These are phyloP conservation scores for Teleogryllus oceanicus DNA, from an alignment of 2,888 invertebrate genomes.

Conservation along the genomic window DNA sequence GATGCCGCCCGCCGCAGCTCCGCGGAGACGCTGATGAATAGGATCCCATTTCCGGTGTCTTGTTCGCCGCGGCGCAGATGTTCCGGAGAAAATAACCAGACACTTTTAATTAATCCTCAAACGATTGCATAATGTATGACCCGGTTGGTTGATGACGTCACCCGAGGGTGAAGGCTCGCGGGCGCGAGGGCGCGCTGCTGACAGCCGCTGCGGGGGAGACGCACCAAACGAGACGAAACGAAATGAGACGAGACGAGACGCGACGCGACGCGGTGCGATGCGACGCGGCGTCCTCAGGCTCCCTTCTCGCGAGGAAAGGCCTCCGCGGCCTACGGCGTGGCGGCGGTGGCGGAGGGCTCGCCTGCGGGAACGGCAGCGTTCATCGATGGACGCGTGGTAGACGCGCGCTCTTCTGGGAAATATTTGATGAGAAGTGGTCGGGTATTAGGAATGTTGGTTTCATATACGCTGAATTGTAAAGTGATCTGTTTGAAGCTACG, in stretches of 20 bases:
- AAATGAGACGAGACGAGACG: not conserved
- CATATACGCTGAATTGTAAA: too few species aligned
- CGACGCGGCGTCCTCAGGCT: too few species aligned
- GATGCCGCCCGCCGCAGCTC: not conserved
- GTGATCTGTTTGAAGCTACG: too few species aligned
- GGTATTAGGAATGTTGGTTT: too few species aligned
- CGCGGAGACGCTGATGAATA: conserved; percentile 6
- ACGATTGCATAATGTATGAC: conserved; percentile 18
- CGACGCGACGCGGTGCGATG: not conserved
- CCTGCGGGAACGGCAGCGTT: too few species aligned
- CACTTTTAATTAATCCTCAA: conserved; percentile 18
- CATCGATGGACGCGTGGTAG: too few species aligned
- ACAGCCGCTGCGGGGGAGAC: conserved; percentile 6
- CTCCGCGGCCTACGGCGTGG: too few species aligned
- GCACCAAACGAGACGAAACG: not conserved
- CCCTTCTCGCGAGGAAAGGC: too few species aligned
- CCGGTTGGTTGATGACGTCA: conserved; percentile 18
- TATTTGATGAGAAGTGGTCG: too few species aligned
- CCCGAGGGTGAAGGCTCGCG: not conserved
- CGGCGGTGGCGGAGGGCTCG: too few species aligned
- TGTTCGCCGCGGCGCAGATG: conserved; percentile 7
- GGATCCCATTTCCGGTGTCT: conserved; percentile 18
- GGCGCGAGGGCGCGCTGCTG: not conserved
- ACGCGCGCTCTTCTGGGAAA: too few species aligned
- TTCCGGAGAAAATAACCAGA: conserved; percentile 12